These are phyloP conservation scores for Halcyon chelicuti DNA, from an alignment of 2,797 vertebrate species.

Conservation along the genomic window DNA sequence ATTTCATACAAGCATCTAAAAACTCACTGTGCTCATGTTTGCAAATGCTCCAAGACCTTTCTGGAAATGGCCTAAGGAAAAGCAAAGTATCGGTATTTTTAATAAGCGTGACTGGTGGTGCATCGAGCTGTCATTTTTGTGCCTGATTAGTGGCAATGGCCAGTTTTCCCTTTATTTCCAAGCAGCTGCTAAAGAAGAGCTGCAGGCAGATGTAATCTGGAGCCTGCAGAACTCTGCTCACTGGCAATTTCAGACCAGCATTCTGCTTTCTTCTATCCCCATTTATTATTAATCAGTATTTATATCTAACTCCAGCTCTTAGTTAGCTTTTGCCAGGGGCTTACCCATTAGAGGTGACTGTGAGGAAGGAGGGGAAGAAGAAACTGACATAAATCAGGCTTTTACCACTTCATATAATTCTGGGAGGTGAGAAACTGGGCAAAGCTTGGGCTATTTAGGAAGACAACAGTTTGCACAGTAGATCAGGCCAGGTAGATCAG, in stretches of 20 bases:
- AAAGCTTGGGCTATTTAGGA: conserved; percentile 30
- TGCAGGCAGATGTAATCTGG: conserved; percentile 25
- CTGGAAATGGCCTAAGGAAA: conserved; percentile 25
- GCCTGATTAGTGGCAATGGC: conserved; percentile 2
- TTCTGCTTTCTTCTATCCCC: conserved; percentile 33
- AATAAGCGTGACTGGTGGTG: not conserved
- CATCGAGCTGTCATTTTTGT: conserved; percentile 2
- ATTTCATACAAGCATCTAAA: not conserved
- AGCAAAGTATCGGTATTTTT: not conserved
- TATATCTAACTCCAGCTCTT: conserved; percentile 66
- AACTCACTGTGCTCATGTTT: not conserved
- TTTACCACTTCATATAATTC: not conserved
- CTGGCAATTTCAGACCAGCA: conserved; percentile 19
- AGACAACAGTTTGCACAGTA: not conserved
- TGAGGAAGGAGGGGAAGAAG: not conserved
- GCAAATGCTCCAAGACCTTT: not conserved
- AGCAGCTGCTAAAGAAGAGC: conserved; percentile 35
- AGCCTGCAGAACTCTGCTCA: conserved; percentile 2
- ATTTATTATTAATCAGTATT: conserved; percentile 78
- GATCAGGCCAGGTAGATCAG: not conserved
- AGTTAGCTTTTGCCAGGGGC: conserved; percentile 54
- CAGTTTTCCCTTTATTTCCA: conserved; percentile 26
- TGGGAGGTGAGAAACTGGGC: not conserved
- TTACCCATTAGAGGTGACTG: conserved; percentile 34
- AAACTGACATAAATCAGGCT: not conserved